A percentile compares a stretch with the other conserved stretches of the same genome.
These are phyloP conservation scores for Orthonevra nobilis DNA, from an alignment of 2,888 invertebrate species.

Conservation along the genomic window DNA sequence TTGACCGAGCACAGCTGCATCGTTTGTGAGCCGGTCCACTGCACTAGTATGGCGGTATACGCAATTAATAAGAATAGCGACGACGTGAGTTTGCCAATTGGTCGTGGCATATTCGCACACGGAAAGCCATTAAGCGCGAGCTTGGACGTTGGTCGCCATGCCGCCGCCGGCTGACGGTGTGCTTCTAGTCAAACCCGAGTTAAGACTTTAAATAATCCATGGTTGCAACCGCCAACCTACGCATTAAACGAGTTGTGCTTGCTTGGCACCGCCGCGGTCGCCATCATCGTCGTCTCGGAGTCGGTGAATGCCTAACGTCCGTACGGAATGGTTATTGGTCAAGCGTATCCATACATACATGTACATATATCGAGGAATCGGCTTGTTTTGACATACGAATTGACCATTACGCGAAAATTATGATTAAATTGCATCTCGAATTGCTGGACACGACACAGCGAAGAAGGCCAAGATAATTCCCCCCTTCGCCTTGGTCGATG, in stretches of 20 bases:
- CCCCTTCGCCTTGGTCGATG: too few relatives aligned
- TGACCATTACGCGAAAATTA: conserved; percentile 68
- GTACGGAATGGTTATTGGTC: conserved; percentile 59
- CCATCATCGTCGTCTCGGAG: conserved; percentile 1
- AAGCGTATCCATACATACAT: too few relatives aligned
- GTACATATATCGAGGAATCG: conserved; percentile 65
- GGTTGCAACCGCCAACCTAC: conserved; percentile 57
- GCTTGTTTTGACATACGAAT: conserved; percentile 69
- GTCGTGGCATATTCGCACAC: conserved; percentile 53
- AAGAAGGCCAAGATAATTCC: not conserved
- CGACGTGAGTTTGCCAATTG: conserved; percentile 48
- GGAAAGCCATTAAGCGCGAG: conserved; percentile 61
- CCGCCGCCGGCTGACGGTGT: conserved; percentile 10
- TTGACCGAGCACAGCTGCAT: conserved; percentile 36
- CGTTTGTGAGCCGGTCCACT: conserved; percentile 24
- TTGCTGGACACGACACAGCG: conserved; percentile 23
- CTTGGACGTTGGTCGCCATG: conserved; percentile 42
- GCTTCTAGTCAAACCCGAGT: conserved; percentile 47
- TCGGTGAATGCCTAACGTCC: conserved; percentile 32
- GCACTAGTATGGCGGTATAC: conserved; percentile 20
- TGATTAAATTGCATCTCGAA: conserved; percentile 68
- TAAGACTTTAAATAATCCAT: conserved; percentile 28
- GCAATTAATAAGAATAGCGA: conserved; percentile 35
- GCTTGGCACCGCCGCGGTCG: conserved; percentile 18
- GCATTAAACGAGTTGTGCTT: conserved; percentile 36